phyloP scores from a whole-genome alignment of 2,888 invertebrate species.

The Allophyes oxyacanthae region DNA sequence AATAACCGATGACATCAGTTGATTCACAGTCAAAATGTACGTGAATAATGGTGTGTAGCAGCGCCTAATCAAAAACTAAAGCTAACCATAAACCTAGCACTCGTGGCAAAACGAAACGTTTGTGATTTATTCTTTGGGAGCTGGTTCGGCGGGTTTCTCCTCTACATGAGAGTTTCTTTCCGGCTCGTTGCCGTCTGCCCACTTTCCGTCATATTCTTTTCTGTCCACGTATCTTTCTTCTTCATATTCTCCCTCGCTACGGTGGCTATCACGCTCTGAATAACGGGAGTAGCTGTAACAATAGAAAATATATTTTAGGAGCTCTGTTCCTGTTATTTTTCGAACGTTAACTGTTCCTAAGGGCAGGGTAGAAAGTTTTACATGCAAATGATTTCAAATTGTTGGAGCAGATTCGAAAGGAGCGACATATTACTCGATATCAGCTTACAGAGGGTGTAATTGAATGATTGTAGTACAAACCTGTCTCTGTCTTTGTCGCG shows the following conservation, averaged over 20 bases:
- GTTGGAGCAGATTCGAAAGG: no score
- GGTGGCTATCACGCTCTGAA: slow-evolving; percentile 84
- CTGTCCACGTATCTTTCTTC: slow-evolving; percentile 89
- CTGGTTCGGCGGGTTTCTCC: slow-evolving; percentile 78
- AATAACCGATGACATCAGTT: slow-evolving; percentile 19
- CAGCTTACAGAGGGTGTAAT: no score
- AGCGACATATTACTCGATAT: no score
- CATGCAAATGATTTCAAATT: no score
- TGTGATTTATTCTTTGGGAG: slow-evolving; percentile 76
- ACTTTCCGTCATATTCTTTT: slow-evolving; percentile 91
- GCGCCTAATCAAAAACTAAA: slow-evolving; percentile 43
- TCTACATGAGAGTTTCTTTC: slow-evolving; percentile 73
- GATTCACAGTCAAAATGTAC: slow-evolving; percentile 43
- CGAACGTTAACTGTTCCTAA: no score
- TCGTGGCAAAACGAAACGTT: slow-evolving; percentile 42
- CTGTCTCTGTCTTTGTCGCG: slow-evolving; percentile 87
- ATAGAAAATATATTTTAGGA: slow-evolving; percentile 3
- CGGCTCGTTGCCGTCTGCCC: slow-evolving; percentile 90
- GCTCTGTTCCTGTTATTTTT: no score
- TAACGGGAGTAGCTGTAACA: slow-evolving; percentile 80
- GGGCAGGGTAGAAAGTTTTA: no score
- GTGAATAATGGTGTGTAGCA: slow-evolving; percentile 34
- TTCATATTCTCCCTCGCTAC: slow-evolving; percentile 88
- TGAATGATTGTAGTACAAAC: slow-evolving; percentile 56
- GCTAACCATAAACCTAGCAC: slow-evolving; percentile 47